These are phyloP conservation scores for Rugalucina vietnamica DNA, from an alignment of 2,888 invertebrate species.

Conservation along the genomic window DNA sequence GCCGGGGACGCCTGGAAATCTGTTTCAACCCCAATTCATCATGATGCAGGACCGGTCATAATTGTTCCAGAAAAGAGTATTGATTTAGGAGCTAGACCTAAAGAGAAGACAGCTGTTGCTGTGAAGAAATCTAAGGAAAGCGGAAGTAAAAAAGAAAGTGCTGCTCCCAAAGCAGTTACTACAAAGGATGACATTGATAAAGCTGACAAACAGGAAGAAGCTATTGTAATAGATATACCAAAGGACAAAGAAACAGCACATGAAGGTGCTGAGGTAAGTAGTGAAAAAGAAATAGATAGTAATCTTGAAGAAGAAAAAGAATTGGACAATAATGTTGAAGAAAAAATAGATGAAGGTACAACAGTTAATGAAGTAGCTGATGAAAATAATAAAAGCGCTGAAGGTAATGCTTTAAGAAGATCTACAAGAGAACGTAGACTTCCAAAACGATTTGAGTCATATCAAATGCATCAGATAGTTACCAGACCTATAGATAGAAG, in stretches of 20 bases:
- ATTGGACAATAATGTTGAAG: too few species aligned
- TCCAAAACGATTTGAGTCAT: slow-evolving; percentile 7
- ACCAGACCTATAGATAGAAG: background rate
- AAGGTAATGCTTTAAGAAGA: background rate
- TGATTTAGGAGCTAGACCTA: background rate
- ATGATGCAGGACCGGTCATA: background rate
- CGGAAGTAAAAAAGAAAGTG: background rate
- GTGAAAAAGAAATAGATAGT: background rate
- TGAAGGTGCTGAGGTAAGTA: background rate
- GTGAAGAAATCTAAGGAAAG: background rate
- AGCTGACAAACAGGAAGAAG: background rate
- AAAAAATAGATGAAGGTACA: too few species aligned
- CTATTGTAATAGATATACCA: too few species aligned
- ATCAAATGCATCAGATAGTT: background rate
- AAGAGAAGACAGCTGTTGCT: background rate
- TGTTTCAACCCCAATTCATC: background rate
- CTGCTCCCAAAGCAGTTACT: background rate
- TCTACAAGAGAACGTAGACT: background rate
- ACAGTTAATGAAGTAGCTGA: too few species aligned
- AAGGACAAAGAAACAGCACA: too few species aligned
- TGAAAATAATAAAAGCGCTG: too few species aligned
- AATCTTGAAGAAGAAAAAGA: background rate
- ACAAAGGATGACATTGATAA: background rate
- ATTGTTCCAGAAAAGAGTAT: background rate
- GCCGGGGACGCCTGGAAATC: slow-evolving; percentile 11